These are phyloP conservation scores for Acrossocheilus wenchowensis DNA, from an alignment of 2,797 vertebrate genomes.

Conservation along the genomic window DNA sequence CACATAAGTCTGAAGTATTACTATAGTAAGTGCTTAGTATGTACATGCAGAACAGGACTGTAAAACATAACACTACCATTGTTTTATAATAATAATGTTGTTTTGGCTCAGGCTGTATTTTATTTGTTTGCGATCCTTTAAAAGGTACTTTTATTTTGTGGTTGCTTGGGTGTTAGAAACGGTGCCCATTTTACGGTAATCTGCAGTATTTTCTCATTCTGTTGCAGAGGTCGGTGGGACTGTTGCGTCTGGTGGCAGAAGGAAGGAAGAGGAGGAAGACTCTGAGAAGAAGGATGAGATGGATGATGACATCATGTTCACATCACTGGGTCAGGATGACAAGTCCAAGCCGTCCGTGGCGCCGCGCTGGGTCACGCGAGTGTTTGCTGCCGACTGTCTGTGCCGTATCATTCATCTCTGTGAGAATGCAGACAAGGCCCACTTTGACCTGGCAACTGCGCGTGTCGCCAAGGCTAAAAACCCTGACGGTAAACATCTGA, in stretches of 20 bases:
- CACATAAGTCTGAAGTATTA: too few species aligned
- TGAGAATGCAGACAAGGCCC: constrained; percentile 88
- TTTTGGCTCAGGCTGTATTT: too few species aligned
- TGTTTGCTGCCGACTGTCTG: constrained; percentile 96
- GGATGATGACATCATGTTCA: constrained; percentile 98
- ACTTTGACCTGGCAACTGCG: constrained; percentile 93
- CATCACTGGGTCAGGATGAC: constrained; percentile 92
- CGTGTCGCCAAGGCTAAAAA: constrained; percentile 87
- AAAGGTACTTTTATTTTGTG: too few species aligned
- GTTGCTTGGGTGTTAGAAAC: not conserved
- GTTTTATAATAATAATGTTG: not conserved
- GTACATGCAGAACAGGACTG: not conserved
- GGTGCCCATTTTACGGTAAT: not conserved
- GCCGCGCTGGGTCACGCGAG: constrained; percentile 96
- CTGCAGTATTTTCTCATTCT: not conserved
- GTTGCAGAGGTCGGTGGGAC: constrained; percentile 86
- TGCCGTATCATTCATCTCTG: constrained; percentile 94
- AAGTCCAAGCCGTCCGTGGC: constrained; percentile 96
- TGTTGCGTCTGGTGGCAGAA: constrained; percentile 75
- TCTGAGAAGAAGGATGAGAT: constrained; percentile 97
- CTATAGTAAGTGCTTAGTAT: not conserved
- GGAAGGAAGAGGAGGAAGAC: constrained; percentile 93
- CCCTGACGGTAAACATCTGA: constrained; percentile 83
- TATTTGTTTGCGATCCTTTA: too few species aligned
- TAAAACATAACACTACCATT: not conserved